Evolutionary conservation across 2,797 vertebrate species (phyloP).

Genomic region (Macroramphosus scolopax): DNA sequence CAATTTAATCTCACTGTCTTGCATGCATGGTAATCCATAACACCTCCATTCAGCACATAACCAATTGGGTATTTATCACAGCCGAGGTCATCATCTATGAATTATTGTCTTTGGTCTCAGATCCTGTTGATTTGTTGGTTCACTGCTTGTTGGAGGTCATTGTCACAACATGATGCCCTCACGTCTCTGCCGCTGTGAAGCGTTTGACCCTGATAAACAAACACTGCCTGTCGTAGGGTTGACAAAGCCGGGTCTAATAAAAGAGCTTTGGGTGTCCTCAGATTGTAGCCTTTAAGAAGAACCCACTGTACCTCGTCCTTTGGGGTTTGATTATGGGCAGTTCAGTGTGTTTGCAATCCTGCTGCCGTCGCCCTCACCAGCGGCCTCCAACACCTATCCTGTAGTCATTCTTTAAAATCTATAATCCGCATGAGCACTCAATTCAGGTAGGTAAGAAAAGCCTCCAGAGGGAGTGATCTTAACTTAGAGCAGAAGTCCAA

Average conservation of each 20-base stretch:
- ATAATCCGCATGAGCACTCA: conserved; percentile 61
- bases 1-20: conserved; percentile 40
- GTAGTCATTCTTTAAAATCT: conserved; percentile 63
- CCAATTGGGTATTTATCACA: conserved; percentile 23
- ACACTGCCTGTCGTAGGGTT: conserved; percentile 1
- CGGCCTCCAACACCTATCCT: conserved; percentile 38
- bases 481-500: conserved; percentile 61
- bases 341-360: conserved; percentile 50
- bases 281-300: conserved; percentile 19
- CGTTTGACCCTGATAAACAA: conserved; percentile 29
- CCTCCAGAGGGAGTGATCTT: conserved; percentile 54
- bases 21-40: conserved; percentile 51
- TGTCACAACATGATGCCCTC: conserved; percentile 24
- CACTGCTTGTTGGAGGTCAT: conserved; percentile 24
- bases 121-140: conserved; percentile 37
- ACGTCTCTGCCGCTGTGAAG: conserved; percentile 11
- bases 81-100: conserved; percentile 39
- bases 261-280: conserved; percentile 7
- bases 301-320: conserved; percentile 24
- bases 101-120: conserved; percentile 28
- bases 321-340: conserved; percentile 40
- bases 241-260: conserved; percentile 16
- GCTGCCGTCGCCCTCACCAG: conserved; percentile 16
- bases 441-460: conserved; percentile 45
- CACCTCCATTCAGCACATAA: conserved; percentile 39